Base-by-base conservation (phyloP, 2,888 invertebrate species). In the Dynastes tityus region DNA sequence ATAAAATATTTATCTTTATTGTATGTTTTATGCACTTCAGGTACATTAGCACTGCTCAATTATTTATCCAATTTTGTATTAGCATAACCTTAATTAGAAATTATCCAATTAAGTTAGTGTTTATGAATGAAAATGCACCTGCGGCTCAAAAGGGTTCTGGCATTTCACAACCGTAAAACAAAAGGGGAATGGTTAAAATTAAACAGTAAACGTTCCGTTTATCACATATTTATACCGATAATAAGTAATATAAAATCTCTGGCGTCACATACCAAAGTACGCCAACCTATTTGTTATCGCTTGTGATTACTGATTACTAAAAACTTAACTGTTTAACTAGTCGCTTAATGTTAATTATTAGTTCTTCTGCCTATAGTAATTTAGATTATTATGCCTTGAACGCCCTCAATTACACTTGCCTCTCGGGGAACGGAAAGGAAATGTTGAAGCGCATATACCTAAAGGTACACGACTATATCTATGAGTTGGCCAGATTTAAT, bases 331-430 rank as follows among this genome's bases (percentile, higher is more conserved):
- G 77, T 78, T 71, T 73, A 65, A 68, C 78, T 79, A 80, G 80
- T 81, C 82, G 77, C 75, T 80, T 81, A 78, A 78, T 75, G 76
- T 73, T 79, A 80, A 80, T 82, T 81, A 79, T 81, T 81, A 78
- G 80, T 81, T 81, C 81, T 27, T 8, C 45, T 45, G 8, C 80
- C 79, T 80, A 82, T 81, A 76, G 79, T 81, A 80, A 82, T 81
- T 61, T 82, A 80, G 76, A 77, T 76, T 78, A 80, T 81, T 81
- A 80, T 77, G 70, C 75, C 78, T 74, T 77, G 2, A 45, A 45
- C 45, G 11, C 45, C 45, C 45, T 11, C 45, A 45, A 68, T 77
- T 70, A 58, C 70, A 70, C 70, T 61, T 55, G 77, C 63, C 77
- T 70, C 45, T 40, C n/a, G 70, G 32, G 8, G 45, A 45, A 45